These are phyloP conservation scores for Formica selysi DNA, from an alignment of 1,140 invertebrate genomes.

Conservation along the genomic window DNA sequence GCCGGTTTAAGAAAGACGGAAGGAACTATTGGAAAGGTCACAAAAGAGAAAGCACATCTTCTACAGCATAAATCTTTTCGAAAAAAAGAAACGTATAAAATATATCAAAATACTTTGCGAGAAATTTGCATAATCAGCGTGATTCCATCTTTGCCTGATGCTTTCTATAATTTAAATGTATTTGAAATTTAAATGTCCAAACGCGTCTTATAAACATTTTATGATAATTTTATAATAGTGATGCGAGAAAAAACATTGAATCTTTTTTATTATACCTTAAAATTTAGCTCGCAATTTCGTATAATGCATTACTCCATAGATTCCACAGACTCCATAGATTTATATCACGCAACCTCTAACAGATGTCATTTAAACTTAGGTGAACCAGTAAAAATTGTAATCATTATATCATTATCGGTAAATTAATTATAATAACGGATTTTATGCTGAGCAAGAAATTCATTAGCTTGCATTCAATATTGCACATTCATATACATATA, in stretches of 20 bases:
- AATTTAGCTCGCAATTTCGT: not conserved
- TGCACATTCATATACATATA: not conserved
- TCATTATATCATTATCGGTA: not conserved
- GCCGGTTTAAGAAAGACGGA: not conserved
- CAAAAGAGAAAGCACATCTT: slow-evolving; percentile 40
- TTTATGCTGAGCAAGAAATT: not conserved
- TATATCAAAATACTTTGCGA: not conserved
- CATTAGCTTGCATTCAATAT: not conserved
- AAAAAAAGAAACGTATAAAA: not conserved
- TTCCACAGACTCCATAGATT: not conserved
- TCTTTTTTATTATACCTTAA: not conserved
- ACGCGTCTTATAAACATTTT: not conserved
- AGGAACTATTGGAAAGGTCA: not conserved
- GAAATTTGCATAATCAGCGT: not conserved
- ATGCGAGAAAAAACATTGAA: not conserved
- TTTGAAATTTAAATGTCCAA: not conserved
- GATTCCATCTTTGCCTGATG: slow-evolving; percentile 1
- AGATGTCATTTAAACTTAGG: not conserved
- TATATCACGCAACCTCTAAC: not conserved
- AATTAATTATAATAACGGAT: not conserved
- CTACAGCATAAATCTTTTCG: not conserved
- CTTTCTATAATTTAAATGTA: not conserved
- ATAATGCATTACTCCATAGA: not conserved
- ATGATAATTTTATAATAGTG: not conserved
- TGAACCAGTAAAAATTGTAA: not conserved